Evolutionary conservation across 2,797 vertebrate genomes (phyloP).

Genomic region (Uromys caudimaculatus): DNA sequence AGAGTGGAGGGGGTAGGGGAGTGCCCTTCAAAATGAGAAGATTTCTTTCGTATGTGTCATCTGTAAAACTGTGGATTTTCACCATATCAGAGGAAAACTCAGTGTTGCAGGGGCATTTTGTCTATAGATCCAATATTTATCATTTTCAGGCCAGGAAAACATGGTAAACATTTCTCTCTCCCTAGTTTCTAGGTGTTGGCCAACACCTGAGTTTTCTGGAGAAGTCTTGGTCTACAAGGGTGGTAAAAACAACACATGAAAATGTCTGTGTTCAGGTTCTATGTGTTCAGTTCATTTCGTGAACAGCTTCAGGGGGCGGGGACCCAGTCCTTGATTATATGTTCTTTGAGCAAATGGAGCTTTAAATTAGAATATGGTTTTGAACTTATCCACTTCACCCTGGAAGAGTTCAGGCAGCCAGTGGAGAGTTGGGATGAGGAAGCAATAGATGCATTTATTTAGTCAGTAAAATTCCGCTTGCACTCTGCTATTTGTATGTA

Average conservation of each 20-base stretch:
- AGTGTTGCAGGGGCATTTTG: slow-evolving; percentile 76
- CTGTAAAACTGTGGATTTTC: slow-evolving; percentile 44
- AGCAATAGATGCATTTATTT: not conserved
- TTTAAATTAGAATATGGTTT: slow-evolving; percentile 20
- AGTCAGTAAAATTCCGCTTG: not conserved
- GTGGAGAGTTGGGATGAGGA: not conserved
- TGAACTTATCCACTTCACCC: not conserved
- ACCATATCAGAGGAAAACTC: slow-evolving; percentile 75
- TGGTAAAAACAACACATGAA: slow-evolving; percentile 65
- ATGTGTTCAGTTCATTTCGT: slow-evolving; percentile 34
- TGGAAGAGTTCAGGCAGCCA: not conserved
- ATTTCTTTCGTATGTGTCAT: not conserved
- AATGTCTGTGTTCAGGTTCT: slow-evolving; percentile 55
- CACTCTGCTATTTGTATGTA: not conserved
- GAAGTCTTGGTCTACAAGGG: slow-evolving; percentile 81
- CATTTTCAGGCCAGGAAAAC: slow-evolving; percentile 81
- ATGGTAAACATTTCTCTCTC: slow-evolving; percentile 39
- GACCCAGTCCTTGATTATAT: not conserved
- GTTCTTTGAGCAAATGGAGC: not conserved
- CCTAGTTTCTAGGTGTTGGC: slow-evolving; percentile 66
- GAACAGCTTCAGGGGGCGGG: slow-evolving; percentile 42
- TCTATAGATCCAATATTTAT: slow-evolving; percentile 77
- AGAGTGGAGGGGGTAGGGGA: too few species aligned
- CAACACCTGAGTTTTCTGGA: slow-evolving; percentile 72
- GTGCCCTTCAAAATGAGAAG: not conserved